phyloP scores from a whole-genome alignment of 2,888 invertebrate genomes.

The Ornithoptera priamus region DNA sequence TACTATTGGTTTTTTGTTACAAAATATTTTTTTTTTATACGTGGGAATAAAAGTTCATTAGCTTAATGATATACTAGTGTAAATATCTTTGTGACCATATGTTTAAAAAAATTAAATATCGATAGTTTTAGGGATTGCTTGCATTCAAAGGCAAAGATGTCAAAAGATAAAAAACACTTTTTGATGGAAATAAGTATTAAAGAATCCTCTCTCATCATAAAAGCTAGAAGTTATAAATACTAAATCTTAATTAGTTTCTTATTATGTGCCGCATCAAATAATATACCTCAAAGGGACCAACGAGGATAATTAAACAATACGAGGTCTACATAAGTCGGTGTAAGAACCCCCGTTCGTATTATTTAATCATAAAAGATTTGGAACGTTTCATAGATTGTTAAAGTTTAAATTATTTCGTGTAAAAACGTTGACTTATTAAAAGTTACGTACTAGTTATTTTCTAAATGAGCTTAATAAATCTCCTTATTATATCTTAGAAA shows the following conservation, averaged over 20 bases:
- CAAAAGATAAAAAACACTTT: too few relatives aligned
- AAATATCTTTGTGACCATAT: too few relatives aligned
- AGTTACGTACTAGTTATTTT: slow-evolving; percentile 29
- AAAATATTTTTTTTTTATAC: too few relatives aligned
- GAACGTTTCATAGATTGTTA: slow-evolving; percentile 24
- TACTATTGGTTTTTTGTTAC: too few relatives aligned
- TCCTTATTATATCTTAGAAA: slow-evolving; percentile 43
- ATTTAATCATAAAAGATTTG: slow-evolving; percentile 27
- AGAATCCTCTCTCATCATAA: background rate
- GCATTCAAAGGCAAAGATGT: too few relatives aligned
- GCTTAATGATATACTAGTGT: too few relatives aligned
- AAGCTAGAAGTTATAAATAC: background rate
- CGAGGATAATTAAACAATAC: slow-evolving; percentile 16
- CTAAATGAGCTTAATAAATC: slow-evolving; percentile 45
- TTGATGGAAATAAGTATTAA: too few relatives aligned
- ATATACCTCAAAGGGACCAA: slow-evolving; percentile 14
- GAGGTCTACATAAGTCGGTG: slow-evolving; percentile 6
- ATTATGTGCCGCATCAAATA: slow-evolving; percentile 3
- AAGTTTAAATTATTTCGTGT: slow-evolving; percentile 26
- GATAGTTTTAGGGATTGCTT: too few relatives aligned
- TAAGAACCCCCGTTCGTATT: slow-evolving; percentile 20
- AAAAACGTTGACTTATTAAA: slow-evolving; percentile 29
- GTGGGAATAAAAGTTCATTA: too few relatives aligned
- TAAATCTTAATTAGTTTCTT: background rate
- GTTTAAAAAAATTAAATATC: too few relatives aligned